Conservation (phyloP, 2,113 vertebrate species). For the Hypanus sabinus region DNA sequence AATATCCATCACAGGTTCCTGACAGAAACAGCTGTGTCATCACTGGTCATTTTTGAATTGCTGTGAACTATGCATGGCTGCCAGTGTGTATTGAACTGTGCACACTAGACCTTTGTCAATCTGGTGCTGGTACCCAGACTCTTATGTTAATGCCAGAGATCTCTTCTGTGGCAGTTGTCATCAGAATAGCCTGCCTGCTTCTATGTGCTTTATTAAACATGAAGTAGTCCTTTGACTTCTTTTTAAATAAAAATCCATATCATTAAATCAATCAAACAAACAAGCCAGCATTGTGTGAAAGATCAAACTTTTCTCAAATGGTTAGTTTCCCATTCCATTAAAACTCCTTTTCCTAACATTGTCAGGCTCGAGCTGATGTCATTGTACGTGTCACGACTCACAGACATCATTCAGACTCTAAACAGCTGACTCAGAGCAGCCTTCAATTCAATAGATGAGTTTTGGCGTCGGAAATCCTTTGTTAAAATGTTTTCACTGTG, state of each 20-base stretch:
- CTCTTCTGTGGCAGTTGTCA: not conserved
- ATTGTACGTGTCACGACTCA: slow-evolving; percentile 51
- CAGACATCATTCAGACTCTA: slow-evolving; percentile 41
- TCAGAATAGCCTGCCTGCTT: not conserved
- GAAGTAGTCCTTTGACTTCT: too few species aligned
- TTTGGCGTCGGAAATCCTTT: slow-evolving; percentile 42
- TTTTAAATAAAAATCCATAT: not conserved
- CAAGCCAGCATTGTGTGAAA: slow-evolving; percentile 15
- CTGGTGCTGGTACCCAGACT: not conserved
- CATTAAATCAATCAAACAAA: not conserved
- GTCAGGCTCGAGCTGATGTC: slow-evolving; percentile 32
- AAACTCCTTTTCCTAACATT: not conserved
- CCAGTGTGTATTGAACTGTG: not conserved
- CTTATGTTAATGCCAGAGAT: not conserved
- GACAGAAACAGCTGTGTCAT: not conserved
- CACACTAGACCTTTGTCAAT: not conserved
- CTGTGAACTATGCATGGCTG: not conserved
- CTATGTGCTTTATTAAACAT: not conserved
- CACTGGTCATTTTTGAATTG: not conserved
- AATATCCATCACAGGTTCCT: not conserved
- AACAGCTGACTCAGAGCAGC: slow-evolving; percentile 37
- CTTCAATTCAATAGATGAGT: slow-evolving; percentile 23
- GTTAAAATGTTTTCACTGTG: slow-evolving; percentile 37
- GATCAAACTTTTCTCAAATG: slow-evolving; percentile 42
- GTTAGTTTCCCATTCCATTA: slow-evolving; percentile 49